These are phyloP conservation scores for Chaenogobius annularis DNA, from an alignment of 2,113 vertebrate species.

Conservation along the genomic window DNA sequence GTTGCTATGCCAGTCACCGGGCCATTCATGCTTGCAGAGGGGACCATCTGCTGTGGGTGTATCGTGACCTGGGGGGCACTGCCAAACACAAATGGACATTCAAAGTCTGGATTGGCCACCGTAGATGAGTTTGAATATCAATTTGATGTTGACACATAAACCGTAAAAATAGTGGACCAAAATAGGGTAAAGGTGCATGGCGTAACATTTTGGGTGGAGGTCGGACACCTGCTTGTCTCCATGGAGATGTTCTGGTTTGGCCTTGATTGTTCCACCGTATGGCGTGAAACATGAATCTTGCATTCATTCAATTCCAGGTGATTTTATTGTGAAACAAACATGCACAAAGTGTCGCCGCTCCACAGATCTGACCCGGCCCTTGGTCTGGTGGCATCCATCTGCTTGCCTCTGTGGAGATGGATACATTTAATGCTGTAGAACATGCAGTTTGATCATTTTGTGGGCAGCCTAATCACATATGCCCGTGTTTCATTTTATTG, in stretches of 20 bases:
- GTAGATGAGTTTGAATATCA: neutral
- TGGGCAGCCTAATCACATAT: no score
- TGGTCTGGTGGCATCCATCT: no score
- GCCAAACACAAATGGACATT: neutral
- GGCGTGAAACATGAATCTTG: neutral
- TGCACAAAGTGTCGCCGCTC: neutral
- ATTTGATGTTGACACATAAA: neutral
- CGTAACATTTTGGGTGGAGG: no score
- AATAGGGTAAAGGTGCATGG: neutral
- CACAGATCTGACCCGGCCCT: neutral
- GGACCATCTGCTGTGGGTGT: conserved; percentile 67
- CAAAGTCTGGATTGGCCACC: neutral
- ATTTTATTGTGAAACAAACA: neutral
- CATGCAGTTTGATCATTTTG: neutral
- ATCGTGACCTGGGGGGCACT: conserved; percentile 34
- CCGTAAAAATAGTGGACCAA: neutral
- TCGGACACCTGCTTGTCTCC: neutral
- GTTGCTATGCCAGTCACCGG: conserved; percentile 32
- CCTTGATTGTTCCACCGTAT: neutral
- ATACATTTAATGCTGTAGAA: neutral
- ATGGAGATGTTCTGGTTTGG: no score
- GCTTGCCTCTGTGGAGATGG: no score
- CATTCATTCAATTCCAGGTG: neutral
- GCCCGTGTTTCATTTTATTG: neutral
- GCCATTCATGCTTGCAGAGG: conserved; percentile 58